Base-by-base conservation (phyloP, 2,888 invertebrate genomes). In the Phasia obesa region DNA sequence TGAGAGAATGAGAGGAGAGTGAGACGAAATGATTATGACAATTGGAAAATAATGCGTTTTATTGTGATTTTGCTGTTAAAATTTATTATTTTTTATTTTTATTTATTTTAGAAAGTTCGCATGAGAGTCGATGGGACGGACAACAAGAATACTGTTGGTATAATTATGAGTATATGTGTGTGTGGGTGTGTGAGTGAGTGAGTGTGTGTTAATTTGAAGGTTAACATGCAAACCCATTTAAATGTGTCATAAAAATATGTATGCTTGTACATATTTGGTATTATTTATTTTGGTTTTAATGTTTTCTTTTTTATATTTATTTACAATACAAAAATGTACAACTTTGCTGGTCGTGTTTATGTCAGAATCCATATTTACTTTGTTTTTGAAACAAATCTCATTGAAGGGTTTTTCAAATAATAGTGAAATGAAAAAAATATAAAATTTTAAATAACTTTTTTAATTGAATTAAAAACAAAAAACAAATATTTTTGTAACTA, bases 161-260 rank as follows among this genome's bases (percentile, higher is more conserved):
- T 0, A 35, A 11, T 11, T 35, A 35, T 11, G 11, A 4, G 11
- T 42, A 55, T 17, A 21, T n/a, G n/a, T 35, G 13, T 15, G 42
- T 51, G 23, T 23, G 4, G 3, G n/a, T 59, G 44, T 47, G 17
- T 21, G 17, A 55, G 15, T 42, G 25, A 23, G n/a, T 23, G 23
- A 47, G 17, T 62, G 42, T 49, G 38, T 25, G 17, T 23, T 17
- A 35, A 21, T 64, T 70, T 70, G 65, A 81, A 70, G 69, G 69
- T 81, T 65, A 75, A 75, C 81, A 75, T 75, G 57, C 64, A 75
- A 64, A 70, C 17, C 23, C 75, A 69, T 70, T 70, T 75, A 64
- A 64, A 70, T 70, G 51, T 81, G 64, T 53, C 64, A 70, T 70
- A 53, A 42, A 81, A 70, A 81, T 64, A 38, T 75, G 44, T 11